Conservation (phyloP, 2,113 vertebrate species). For the Phoxinus phoxinus region DNA sequence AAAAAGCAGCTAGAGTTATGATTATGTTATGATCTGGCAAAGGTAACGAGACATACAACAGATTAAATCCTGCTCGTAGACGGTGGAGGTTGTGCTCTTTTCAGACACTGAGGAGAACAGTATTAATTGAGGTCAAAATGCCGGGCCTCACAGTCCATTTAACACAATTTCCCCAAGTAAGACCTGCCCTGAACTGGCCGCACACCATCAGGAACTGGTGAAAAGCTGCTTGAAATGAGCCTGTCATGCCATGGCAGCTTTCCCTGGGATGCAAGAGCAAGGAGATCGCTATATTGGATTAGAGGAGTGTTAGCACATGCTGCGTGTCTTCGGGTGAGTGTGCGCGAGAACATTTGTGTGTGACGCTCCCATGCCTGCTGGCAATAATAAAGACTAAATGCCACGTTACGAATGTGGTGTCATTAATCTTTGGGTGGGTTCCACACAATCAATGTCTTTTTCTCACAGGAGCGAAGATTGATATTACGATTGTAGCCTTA, state of each 20-base stretch:
- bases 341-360: constrained; percentile 42
- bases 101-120: constrained; percentile 51
- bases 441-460: constrained; percentile 68
- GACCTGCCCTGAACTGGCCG: constrained; percentile 46
- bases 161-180: constrained; percentile 54
- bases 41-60: constrained; percentile 53
- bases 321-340: constrained; percentile 31
- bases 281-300: constrained; percentile 63
- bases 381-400: constrained; percentile 65
- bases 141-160: constrained; percentile 55
- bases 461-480: constrained; percentile 61
- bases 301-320: constrained; percentile 56
- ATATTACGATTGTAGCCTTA: constrained; percentile 38
- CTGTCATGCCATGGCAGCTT: constrained; percentile 34
- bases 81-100: constrained; percentile 48
- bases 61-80: constrained; percentile 53
- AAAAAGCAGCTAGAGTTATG: not conserved
- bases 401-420: constrained; percentile 62
- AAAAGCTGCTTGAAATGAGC: constrained; percentile 53
- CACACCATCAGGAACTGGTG: constrained; percentile 55
- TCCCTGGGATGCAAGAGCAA: constrained; percentile 14
- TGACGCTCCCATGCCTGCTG: constrained; percentile 56
- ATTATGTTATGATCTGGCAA: constrained; percentile 43
- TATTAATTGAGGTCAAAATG: constrained; percentile 68
- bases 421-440: constrained; percentile 67